A percentile compares a stretch with the other conserved stretches of the same genome.
Conservation (phyloP, 2,113 vertebrate species). For the Nothocercus julius region DNA sequence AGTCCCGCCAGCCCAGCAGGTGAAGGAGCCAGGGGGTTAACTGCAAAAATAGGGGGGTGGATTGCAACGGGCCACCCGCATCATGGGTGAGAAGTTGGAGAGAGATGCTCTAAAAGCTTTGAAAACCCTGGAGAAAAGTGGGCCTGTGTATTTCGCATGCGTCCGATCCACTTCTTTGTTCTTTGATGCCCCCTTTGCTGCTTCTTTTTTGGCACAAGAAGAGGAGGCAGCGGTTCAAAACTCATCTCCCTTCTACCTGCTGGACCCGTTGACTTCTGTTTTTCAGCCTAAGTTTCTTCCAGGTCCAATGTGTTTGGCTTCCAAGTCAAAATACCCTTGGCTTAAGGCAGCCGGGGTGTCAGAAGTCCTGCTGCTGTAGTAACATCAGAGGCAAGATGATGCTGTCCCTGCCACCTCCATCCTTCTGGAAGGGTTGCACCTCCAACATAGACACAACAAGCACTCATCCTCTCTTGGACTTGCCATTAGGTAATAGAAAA, state of each 20-base stretch:
- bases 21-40: not conserved
- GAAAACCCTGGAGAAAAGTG: not conserved
- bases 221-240: not conserved
- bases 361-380: too few species aligned
- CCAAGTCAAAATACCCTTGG: not conserved
- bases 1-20: not conserved
- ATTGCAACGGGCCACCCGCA: not conserved
- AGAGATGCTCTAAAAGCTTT: not conserved
- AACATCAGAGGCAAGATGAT: not conserved
- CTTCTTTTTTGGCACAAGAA: not conserved
- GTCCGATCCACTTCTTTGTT: not conserved
- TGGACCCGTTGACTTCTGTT: not conserved
- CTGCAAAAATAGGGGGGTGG: not conserved
- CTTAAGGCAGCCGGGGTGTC: not conserved
- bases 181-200: conserved; percentile 15
- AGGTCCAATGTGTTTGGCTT: not conserved
- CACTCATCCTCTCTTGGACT: not conserved
- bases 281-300: not conserved
- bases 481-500: not conserved
- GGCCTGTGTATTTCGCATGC: conserved; percentile 10
- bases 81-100: not conserved
- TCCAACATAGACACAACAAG: not conserved
- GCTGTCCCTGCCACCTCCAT: not conserved
- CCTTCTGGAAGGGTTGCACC: too few species aligned
- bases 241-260: not conserved